These are phyloP conservation scores for Apodemus speciosus DNA, from an alignment of 2,113 vertebrate genomes.

Conservation along the genomic window DNA sequence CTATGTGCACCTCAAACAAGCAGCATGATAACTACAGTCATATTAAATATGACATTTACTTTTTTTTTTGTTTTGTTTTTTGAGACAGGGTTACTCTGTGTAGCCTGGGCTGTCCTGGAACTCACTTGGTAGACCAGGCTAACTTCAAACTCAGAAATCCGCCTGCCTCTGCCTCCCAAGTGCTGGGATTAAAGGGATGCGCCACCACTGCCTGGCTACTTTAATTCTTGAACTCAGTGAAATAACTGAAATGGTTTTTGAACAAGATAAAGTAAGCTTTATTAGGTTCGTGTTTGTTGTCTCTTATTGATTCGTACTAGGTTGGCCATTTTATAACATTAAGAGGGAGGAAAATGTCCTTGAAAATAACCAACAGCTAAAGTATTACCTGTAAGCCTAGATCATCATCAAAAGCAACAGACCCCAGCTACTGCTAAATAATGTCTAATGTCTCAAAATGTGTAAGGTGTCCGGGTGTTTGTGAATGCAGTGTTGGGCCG, in stretches of 20 bases:
- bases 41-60: constrained; percentile 23
- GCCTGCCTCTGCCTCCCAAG: too few species aligned
- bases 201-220: too few species aligned
- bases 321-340: background rate
- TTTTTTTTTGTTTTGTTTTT: background rate
- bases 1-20: background rate
- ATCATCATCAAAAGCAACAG: constrained; percentile 14
- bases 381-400: background rate
- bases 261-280: background rate
- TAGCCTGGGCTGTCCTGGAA: too few species aligned
- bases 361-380: constrained; percentile 1
- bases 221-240: constrained; percentile 20
- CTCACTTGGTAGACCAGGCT: too few species aligned
- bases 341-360: constrained; percentile 22
- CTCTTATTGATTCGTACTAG: background rate
- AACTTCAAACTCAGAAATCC: too few species aligned
- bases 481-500: background rate
- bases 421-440: background rate
- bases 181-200: too few species aligned
- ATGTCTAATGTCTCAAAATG: background rate
- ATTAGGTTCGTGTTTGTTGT: background rate
- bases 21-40: background rate
- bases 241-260: background rate
- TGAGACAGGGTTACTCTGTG: too few species aligned
- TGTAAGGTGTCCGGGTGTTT: background rate